Conservation (phyloP, 2,113 vertebrate genomes). For the Corythoichthys haematopterus region DNA sequence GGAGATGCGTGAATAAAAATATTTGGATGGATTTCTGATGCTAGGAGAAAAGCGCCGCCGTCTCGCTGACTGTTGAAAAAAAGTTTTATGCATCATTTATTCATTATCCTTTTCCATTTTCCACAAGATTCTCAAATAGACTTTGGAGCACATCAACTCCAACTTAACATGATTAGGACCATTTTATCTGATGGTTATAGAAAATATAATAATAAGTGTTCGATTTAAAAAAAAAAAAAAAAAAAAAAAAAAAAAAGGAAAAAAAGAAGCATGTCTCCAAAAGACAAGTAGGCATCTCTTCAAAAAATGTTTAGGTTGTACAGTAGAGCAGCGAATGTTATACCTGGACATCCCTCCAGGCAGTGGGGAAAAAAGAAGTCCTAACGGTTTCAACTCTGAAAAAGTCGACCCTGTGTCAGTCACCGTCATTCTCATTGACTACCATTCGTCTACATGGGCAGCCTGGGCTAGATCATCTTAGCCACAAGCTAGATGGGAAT, state of each 20-base stretch:
- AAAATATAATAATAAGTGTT: background rate
- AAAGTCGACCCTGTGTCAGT: background rate
- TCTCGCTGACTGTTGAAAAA: background rate
- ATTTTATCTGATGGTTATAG: background rate
- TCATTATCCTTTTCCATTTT: background rate
- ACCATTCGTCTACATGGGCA: background rate
- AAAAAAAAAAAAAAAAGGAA: background rate
- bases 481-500: slow-evolving; percentile 45
- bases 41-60: background rate
- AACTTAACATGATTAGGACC: background rate
- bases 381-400: slow-evolving; percentile 14
- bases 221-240: background rate
- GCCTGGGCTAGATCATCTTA: background rate
- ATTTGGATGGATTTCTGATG: background rate
- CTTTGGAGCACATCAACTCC: background rate
- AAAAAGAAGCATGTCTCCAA: background rate
- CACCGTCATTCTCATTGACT: slow-evolving; percentile 3
- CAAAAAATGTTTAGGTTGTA: background rate
- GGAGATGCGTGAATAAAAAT: background rate
- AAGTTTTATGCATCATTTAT: background rate
- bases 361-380: background rate
- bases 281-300: slow-evolving; percentile 1
- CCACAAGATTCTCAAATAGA: background rate
- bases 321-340: slow-evolving; percentile 1
- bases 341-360: background rate